phyloP scores from a whole-genome alignment of 2,888 invertebrate genomes.

The Mesorhabditis sp. region DNA sequence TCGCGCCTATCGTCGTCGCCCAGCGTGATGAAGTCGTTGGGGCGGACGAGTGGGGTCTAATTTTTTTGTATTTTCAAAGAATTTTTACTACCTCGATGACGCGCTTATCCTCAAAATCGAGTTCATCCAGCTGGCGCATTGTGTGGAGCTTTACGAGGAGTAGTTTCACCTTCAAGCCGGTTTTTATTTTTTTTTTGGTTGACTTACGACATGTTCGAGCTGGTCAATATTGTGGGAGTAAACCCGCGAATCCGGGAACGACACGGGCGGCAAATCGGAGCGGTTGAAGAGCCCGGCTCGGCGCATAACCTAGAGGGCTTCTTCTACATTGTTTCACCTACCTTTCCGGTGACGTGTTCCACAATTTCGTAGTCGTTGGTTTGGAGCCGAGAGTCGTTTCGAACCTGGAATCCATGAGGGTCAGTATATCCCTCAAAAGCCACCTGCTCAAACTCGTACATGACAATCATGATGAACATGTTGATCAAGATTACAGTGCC shows the following conservation, averaged over 20 bases:
- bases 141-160: background rate
- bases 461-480: conserved; percentile 43
- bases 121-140: background rate
- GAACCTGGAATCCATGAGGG: background rate
- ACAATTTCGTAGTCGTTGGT: conserved; percentile 46
- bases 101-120: background rate
- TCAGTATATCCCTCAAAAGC: background rate
- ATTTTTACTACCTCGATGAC: background rate
- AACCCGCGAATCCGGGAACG: background rate
- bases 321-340: conserved; percentile 6
- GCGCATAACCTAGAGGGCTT: background rate
- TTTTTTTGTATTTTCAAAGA: too few species aligned
- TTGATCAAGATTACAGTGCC: conserved; percentile 37
- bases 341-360: conserved; percentile 38
- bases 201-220: conserved; percentile 2
- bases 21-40: too few species aligned
- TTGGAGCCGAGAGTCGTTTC: conserved; percentile 35
- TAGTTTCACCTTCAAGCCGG: background rate
- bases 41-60: too few species aligned
- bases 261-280: background rate
- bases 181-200: background rate
- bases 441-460: conserved; percentile 42
- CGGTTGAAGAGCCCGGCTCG: conserved; percentile 5
- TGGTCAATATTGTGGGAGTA: background rate
- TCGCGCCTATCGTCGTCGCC: too few species aligned